Conservation (phyloP, 2,888 invertebrate genomes). For the Halictus quadricinctus region DNA sequence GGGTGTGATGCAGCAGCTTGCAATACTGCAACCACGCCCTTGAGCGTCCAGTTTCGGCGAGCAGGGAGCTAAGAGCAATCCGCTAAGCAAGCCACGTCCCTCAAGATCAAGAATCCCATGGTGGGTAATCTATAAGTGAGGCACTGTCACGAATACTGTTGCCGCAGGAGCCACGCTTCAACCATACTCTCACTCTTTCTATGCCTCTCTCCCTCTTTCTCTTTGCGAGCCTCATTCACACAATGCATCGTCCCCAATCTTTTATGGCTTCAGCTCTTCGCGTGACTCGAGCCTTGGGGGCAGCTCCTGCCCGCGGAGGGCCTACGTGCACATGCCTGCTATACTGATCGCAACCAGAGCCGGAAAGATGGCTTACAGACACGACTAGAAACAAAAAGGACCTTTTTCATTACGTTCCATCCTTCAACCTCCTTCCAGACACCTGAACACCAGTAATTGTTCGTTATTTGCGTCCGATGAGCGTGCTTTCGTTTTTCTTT, state of each 20-base stretch:
- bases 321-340: background rate
- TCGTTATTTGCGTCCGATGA: background rate
- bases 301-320: conserved; percentile 1
- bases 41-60: background rate
- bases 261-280: background rate
- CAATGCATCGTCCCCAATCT: background rate
- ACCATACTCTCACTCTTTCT: background rate
- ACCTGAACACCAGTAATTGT: background rate
- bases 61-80: background rate
- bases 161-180: background rate
- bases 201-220: background rate
- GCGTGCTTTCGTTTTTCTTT: background rate
- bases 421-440: background rate
- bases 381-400: background rate
- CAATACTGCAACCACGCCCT: background rate
- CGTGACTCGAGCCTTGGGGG: conserved; percentile 1
- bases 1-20: background rate
- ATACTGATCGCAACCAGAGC: background rate
- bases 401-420: background rate
- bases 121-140: background rate
- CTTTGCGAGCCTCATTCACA: background rate
- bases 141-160: conserved; percentile 12
- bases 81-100: background rate
- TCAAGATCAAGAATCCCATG: background rate
- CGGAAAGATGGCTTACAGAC: background rate